phyloP scores from a whole-genome alignment of 2,888 invertebrate species.

The Pardosa pseudoannulata region DNA sequence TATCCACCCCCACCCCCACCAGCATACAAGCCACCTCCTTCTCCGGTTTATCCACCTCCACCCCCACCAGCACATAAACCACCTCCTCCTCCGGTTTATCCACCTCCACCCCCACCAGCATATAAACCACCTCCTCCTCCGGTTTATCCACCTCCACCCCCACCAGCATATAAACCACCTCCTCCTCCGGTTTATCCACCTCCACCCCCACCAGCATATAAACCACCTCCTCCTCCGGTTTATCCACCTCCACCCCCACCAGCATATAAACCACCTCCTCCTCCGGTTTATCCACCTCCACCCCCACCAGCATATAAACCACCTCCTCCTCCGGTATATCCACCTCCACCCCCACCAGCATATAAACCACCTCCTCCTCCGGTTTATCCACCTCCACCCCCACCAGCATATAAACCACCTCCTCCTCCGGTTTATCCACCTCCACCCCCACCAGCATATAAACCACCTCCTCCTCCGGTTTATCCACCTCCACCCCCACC shows the following conservation, averaged over 20 bases:
- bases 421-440: conserved; percentile 22
- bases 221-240: not conserved
- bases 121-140: conserved; percentile 13
- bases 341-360: conserved; percentile 1
- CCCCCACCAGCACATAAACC: too few species aligned
- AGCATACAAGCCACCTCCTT: not conserved
- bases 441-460: not conserved
- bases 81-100: not conserved
- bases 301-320: conserved; percentile 11
- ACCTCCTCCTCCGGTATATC: conserved; percentile 6
- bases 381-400: conserved; percentile 3
- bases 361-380: not conserved
- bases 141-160: conserved; percentile 20
- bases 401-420: conserved; percentile 29
- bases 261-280: not conserved
- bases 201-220: conserved; percentile 21
- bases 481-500: conserved; percentile 13
- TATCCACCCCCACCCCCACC: too few species aligned
- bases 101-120: conserved; percentile 3
- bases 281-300: not conserved
- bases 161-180: conserved; percentile 5
- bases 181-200: not conserved
- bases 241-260: conserved; percentile 1
- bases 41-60: not conserved
- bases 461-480: conserved; percentile 16